Conservation (phyloP, 2,797 vertebrate species). For the Hozukius guyotensis region DNA sequence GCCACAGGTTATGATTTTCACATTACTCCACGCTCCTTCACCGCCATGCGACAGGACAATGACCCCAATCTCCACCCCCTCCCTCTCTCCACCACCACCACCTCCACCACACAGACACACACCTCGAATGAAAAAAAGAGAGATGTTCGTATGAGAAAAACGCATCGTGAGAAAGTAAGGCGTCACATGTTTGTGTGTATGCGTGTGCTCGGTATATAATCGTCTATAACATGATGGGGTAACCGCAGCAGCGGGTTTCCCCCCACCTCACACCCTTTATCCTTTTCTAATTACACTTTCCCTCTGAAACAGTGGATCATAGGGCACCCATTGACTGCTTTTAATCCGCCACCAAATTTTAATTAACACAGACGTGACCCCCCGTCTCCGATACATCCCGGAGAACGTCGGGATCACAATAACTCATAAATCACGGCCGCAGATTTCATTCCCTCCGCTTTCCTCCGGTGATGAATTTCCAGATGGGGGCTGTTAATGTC, state of each 20-base stretch:
- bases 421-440: slow-evolving; percentile 81
- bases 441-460: slow-evolving; percentile 71
- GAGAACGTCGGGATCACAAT: slow-evolving; percentile 76
- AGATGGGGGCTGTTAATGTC: slow-evolving; percentile 74
- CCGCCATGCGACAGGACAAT: slow-evolving; percentile 48
- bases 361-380: slow-evolving; percentile 83
- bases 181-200: neutral
- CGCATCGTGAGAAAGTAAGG: neutral
- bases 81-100: neutral
- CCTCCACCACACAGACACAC: neutral
- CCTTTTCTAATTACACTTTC: slow-evolving; percentile 82
- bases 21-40: slow-evolving; percentile 56
- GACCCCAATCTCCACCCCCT: slow-evolving; percentile 22
- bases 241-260: slow-evolving; percentile 1
- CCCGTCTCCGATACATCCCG: slow-evolving; percentile 72
- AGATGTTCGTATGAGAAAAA: neutral
- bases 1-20: slow-evolving; percentile 75
- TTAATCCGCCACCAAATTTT: slow-evolving; percentile 83
- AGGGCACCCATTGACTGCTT: slow-evolving; percentile 81
- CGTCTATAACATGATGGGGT: slow-evolving; percentile 10
- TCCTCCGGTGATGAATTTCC: slow-evolving; percentile 77
- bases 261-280: slow-evolving; percentile 67
- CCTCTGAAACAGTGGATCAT: slow-evolving; percentile 78
- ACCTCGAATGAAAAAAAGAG: slow-evolving; percentile 2
- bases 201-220: neutral